A percentile compares a stretch with the other conserved stretches of the same genome.
phyloP scores from a whole-genome alignment of 2,797 vertebrate species.

The Salarias fasciatus region DNA sequence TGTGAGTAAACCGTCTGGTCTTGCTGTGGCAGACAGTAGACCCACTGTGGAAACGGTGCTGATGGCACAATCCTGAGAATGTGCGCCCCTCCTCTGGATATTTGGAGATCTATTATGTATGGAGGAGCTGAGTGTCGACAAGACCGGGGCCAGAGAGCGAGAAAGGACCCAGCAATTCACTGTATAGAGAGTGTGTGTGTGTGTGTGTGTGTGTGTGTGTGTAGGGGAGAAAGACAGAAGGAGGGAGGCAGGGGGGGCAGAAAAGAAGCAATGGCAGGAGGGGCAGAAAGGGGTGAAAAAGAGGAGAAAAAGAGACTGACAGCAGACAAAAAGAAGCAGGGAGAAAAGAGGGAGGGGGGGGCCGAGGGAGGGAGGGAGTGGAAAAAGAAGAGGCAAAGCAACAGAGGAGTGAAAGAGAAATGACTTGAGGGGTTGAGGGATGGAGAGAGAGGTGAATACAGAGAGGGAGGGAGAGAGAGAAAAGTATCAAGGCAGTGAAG shows the following conservation, averaged over 20 bases:
- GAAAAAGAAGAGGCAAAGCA: slow-evolving; percentile 74
- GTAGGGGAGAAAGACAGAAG: slow-evolving; percentile 1
- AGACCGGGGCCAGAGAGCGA: slow-evolving; percentile 58
- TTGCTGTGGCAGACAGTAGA: slow-evolving; percentile 33
- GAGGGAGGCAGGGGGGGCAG: slow-evolving; percentile 15
- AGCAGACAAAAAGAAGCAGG: slow-evolving; percentile 70
- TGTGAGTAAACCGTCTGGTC: slow-evolving; percentile 18
- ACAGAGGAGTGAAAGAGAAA: slow-evolving; percentile 76
- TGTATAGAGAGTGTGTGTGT: slow-evolving; percentile 39
- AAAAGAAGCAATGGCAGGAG: slow-evolving; percentile 55
- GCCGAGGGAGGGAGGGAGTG: slow-evolving; percentile 43
- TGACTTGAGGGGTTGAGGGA: slow-evolving; percentile 77
- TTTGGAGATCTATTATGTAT: slow-evolving; percentile 67
- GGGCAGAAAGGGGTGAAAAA: slow-evolving; percentile 48
- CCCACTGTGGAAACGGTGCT: slow-evolving; percentile 36
- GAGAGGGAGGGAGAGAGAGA: slow-evolving; percentile 58
- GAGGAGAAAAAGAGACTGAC: slow-evolving; percentile 66
- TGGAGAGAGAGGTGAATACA: slow-evolving; percentile 60
- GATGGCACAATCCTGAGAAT: slow-evolving; percentile 47
- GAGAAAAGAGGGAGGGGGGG: slow-evolving; percentile 34
- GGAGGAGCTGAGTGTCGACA: slow-evolving; percentile 66
- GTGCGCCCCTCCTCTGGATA: slow-evolving; percentile 45
- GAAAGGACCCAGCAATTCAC: slow-evolving; percentile 56
- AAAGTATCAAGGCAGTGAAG: slow-evolving; percentile 66
- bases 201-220: slow-evolving; percentile 13